These are phyloP conservation scores for Gobius niger DNA, from an alignment of 2,113 vertebrate genomes.

Conservation along the genomic window DNA sequence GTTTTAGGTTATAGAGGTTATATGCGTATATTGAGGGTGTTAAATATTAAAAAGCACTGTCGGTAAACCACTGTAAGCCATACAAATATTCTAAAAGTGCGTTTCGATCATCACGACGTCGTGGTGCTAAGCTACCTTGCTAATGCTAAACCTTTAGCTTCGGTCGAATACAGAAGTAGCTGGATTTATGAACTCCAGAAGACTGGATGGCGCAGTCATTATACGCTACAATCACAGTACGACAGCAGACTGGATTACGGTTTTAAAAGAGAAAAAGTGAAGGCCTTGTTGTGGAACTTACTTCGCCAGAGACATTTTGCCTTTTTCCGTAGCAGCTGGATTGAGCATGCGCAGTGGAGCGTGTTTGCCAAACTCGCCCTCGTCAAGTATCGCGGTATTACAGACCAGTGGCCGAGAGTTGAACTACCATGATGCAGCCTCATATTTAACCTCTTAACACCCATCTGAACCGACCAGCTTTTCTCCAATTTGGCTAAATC, in stretches of 20 bases:
- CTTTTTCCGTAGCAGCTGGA: constrained; percentile 48
- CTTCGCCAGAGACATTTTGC: constrained; percentile 89
- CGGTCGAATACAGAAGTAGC: constrained; percentile 11
- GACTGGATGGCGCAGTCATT: rapidly evolving
- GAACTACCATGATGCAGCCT: too few relatives aligned
- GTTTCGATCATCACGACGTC: background rate
- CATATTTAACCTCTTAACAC: too few relatives aligned
- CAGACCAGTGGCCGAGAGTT: background rate
- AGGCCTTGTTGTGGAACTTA: constrained; percentile 49
- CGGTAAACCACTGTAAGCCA: background rate
- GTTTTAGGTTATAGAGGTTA: too few relatives aligned
- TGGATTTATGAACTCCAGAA: rapidly evolving
- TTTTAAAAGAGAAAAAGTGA: constrained; percentile 1
- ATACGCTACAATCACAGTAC: background rate
- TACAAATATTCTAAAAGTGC: too few relatives aligned
- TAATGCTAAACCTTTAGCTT: constrained; percentile 14
- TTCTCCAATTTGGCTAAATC: too few relatives aligned
- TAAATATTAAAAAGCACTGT: background rate
- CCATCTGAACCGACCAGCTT: too few relatives aligned
- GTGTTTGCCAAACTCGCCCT: background rate
- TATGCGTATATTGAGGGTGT: background rate
- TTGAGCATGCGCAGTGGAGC: constrained; percentile 47
- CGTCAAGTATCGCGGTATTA: background rate
- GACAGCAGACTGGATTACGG: rapidly evolving
- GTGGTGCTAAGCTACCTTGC: constrained; percentile 28